A percentile compares a stretch with the other conserved stretches of the same genome.
phyloP scores from a whole-genome alignment of 1,140 invertebrate species.

The Halesus radiatus region DNA sequence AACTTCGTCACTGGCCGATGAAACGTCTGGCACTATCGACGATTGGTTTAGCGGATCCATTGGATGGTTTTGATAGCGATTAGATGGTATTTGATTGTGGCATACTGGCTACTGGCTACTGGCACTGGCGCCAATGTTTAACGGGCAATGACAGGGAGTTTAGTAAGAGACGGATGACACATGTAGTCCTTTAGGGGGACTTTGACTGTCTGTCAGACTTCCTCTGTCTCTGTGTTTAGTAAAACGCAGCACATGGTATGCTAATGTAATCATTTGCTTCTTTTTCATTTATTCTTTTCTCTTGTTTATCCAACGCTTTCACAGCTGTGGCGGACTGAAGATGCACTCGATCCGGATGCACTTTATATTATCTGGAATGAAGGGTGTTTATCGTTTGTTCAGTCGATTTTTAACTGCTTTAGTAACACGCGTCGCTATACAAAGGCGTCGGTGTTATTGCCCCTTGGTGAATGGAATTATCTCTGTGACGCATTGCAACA shows the following conservation, averaged over 20 bases:
- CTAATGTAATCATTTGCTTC: conserved; percentile 16
- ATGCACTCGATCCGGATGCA: not conserved
- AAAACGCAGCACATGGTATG: not conserved
- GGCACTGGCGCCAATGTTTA: not conserved
- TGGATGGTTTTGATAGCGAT: not conserved
- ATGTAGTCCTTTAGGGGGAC: not conserved
- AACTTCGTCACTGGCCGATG: not conserved
- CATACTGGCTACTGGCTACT: not conserved
- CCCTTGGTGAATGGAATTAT: not conserved
- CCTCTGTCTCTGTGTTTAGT: not conserved
- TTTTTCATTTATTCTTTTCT: conserved; percentile 14
- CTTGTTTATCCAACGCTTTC: not conserved
- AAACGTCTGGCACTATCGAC: not conserved
- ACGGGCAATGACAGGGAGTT: not conserved
- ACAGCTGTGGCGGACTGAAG: not conserved
- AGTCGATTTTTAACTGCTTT: conserved; percentile 12
- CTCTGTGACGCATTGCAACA: not conserved
- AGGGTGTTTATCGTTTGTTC: conserved; percentile 12
- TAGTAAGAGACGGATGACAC: not conserved
- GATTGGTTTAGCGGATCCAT: conserved; percentile 6
- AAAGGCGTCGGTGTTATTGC: too few relatives aligned
- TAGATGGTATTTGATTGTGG: not conserved
- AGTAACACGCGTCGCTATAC: not conserved
- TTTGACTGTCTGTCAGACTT: not conserved
- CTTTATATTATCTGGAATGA: conserved; percentile 13